A percentile compares a stretch with the other conserved stretches of the same genome.
phyloP scores from a whole-genome alignment of 2,113 vertebrate species.

The Xiphorhynchus elegans region DNA sequence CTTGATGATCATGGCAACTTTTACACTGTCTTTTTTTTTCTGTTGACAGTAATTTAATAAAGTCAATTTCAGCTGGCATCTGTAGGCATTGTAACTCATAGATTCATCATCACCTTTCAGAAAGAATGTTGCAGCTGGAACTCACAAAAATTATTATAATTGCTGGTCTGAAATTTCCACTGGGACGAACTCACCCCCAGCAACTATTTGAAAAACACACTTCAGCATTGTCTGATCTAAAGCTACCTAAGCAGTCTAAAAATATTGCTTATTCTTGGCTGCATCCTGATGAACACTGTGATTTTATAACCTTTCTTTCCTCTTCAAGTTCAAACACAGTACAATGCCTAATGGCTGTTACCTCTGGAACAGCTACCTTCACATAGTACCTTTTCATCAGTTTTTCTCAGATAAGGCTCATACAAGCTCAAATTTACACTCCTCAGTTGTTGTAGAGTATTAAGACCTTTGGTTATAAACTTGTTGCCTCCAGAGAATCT shows the following conservation, averaged over 20 bases:
- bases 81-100: not conserved
- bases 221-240: not conserved
- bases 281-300: not conserved
- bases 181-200: not conserved
- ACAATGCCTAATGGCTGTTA: not conserved
- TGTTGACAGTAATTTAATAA: not conserved
- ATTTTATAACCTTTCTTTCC: slow-evolving; percentile 1
- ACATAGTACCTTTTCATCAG: not conserved
- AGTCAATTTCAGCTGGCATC: not conserved
- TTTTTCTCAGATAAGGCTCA: not conserved
- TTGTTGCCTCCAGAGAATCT: slow-evolving; percentile 12
- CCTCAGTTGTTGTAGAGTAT: slow-evolving; percentile 28
- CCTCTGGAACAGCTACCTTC: not conserved
- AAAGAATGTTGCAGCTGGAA: not conserved
- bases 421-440: not conserved
- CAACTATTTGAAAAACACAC: not conserved
- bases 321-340: not conserved
- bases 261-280: slow-evolving; percentile 16
- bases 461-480: slow-evolving; percentile 39
- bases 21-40: not conserved
- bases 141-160: not conserved
- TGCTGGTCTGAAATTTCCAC: not conserved
- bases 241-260: not conserved
- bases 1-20: not conserved
- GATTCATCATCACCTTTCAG: not conserved